Evolutionary conservation across 1,140 invertebrate genomes (phyloP).

Genomic region (Chlorops oryzae): DNA sequence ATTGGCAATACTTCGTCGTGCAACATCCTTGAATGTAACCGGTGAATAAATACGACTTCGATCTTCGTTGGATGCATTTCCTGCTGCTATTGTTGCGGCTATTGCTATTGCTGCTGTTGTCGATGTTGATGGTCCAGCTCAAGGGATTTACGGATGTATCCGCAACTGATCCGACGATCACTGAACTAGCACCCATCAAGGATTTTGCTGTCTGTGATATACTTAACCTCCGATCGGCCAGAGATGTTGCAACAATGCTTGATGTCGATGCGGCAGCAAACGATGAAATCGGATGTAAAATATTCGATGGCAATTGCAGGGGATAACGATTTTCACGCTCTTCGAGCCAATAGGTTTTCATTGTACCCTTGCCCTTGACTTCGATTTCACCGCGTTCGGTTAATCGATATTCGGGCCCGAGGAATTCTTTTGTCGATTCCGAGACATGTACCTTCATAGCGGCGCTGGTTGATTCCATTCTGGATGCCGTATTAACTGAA

Average conservation of each 20-base stretch:
- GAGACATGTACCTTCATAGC: slow-evolving; percentile 94
- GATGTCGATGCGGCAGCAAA: slow-evolving; percentile 5
- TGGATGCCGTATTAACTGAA: slow-evolving; percentile 83
- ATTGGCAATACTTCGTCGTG: slow-evolving; percentile 64
- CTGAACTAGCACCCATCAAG: too few species aligned
- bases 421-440: slow-evolving; percentile 71
- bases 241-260: background rate
- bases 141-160: too few species aligned
- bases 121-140: too few species aligned
- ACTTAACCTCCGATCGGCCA: slow-evolving; percentile 34
- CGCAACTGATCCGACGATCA: background rate
- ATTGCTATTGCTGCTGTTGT: slow-evolving; percentile 2
- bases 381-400: slow-evolving; percentile 75
- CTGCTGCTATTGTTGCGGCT: slow-evolving; percentile 40
- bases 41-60: slow-evolving; percentile 67
- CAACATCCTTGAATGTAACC: slow-evolving; percentile 77
- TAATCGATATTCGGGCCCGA: slow-evolving; percentile 71
- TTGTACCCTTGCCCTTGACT: slow-evolving; percentile 80
- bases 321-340: slow-evolving; percentile 58
- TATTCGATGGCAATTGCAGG: slow-evolving; percentile 41
- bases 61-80: slow-evolving; percentile 52
- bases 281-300: slow-evolving; percentile 25
- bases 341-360: slow-evolving; percentile 91
- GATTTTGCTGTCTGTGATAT: slow-evolving; percentile 15
- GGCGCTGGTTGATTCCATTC: slow-evolving; percentile 87